These are phyloP conservation scores for Rhegmatorhina hoffmannsi DNA, from an alignment of 2,113 vertebrate species.

Conservation along the genomic window DNA sequence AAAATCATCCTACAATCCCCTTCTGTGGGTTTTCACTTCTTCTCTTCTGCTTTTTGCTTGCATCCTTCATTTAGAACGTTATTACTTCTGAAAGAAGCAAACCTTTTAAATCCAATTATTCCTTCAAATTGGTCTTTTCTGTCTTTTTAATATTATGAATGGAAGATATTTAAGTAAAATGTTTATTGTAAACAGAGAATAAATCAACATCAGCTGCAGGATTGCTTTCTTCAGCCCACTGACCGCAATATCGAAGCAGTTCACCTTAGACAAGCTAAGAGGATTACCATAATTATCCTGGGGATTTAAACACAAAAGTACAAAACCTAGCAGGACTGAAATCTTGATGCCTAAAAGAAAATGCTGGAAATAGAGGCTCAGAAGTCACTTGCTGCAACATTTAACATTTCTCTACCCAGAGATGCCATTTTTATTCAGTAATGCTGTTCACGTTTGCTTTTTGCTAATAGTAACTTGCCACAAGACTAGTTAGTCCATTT, in stretches of 20 bases:
- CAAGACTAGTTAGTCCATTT: not conserved
- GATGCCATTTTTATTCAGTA: not conserved
- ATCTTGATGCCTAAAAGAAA: not conserved
- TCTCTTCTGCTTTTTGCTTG: not conserved
- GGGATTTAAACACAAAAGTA: not conserved
- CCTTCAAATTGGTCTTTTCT: not conserved
- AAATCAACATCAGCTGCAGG: not conserved
- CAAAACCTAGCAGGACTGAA: not conserved
- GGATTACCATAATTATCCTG: not conserved
- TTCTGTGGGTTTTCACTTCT: not conserved
- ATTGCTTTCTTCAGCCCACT: not conserved
- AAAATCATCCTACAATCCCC: not conserved
- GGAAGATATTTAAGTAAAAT: not conserved
- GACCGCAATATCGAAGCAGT: accelerated
- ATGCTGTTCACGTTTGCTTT: not conserved
- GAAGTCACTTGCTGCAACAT: not conserved
- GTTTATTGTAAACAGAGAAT: not conserved
- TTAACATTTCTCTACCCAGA: not conserved
- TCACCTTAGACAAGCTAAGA: not conserved
- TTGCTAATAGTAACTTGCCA: not conserved
- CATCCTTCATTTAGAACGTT: not conserved
- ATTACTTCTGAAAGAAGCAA: not conserved
- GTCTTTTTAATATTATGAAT: not conserved
- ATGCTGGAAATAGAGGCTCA: not conserved
- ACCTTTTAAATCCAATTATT: not conserved